phyloP scores from a whole-genome alignment of 64 coral and sea anemone genomes.

The Exaiptasia diaphana region DNA sequence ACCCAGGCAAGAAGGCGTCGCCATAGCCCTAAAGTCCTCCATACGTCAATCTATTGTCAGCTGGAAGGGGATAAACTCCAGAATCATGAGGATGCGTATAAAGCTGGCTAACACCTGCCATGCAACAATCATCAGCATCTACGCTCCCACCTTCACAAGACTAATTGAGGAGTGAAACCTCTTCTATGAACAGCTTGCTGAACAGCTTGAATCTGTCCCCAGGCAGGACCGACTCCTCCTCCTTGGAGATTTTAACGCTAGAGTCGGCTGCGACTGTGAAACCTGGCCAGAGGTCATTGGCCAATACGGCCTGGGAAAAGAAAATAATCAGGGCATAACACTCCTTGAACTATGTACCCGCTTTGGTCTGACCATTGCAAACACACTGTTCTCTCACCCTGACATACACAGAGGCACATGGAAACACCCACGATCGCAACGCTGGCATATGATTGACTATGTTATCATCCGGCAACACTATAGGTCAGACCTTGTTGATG shows the following conservation, averaged over 20 bases:
- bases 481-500: neutral
- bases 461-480: neutral
- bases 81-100: conserved; percentile 17
- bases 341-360: conserved; percentile 27
- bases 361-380: conserved; percentile 24
- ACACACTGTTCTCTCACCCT: conserved; percentile 1
- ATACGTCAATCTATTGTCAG: neutral
- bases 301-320: neutral
- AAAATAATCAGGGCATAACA: conserved; percentile 14
- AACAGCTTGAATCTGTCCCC: neutral
- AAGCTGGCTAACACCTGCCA: conserved; percentile 19
- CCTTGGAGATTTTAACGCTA: neutral
- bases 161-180: neutral
- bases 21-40: neutral
- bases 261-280: neutral
- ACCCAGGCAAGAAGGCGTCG: neutral
- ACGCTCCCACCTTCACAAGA: neutral
- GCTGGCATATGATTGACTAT: neutral
- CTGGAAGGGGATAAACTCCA: conserved; percentile 7
- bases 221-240: neutral
- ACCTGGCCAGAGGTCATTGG: neutral
- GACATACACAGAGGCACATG: neutral
- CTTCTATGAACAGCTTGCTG: conserved; percentile 21
- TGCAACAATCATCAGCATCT: conserved; percentile 3
- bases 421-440: neutral